Evolutionary conservation across 2,113 vertebrate genomes (phyloP).

Genomic region (Herpailurus yagouaroundi): DNA sequence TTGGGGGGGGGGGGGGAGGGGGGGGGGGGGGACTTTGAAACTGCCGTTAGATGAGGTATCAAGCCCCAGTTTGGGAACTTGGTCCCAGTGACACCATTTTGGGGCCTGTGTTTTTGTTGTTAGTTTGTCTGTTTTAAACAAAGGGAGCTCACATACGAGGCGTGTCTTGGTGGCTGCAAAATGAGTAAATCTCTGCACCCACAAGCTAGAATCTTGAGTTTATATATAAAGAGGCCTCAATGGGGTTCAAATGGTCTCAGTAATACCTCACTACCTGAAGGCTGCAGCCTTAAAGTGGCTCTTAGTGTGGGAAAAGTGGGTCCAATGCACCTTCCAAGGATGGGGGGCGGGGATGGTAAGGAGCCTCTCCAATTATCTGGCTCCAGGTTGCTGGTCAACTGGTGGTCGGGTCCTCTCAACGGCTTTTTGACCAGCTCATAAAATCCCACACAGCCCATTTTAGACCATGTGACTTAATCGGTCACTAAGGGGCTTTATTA

Average conservation of each 20-base stretch:
- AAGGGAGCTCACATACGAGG: neutral
- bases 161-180: neutral
- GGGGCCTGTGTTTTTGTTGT: neutral
- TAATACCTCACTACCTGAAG: neutral
- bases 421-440: neutral
- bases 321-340: neutral
- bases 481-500: neutral
- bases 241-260: neutral
- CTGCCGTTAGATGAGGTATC: neutral
- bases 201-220: neutral
- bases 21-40: neutral
- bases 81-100: neutral
- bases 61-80: neutral
- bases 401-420: neutral
- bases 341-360: neutral
- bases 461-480: neutral
- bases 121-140: neutral
- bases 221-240: neutral
- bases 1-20: neutral
- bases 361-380: neutral
- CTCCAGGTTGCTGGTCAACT: neutral
- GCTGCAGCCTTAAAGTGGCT: neutral
- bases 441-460: neutral
- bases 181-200: neutral
- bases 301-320: neutral